A percentile compares a stretch with the other conserved stretches of the same genome.
These are phyloP conservation scores for Cabera pusaria DNA, from an alignment of 2,888 invertebrate species.

Conservation along the genomic window DNA sequence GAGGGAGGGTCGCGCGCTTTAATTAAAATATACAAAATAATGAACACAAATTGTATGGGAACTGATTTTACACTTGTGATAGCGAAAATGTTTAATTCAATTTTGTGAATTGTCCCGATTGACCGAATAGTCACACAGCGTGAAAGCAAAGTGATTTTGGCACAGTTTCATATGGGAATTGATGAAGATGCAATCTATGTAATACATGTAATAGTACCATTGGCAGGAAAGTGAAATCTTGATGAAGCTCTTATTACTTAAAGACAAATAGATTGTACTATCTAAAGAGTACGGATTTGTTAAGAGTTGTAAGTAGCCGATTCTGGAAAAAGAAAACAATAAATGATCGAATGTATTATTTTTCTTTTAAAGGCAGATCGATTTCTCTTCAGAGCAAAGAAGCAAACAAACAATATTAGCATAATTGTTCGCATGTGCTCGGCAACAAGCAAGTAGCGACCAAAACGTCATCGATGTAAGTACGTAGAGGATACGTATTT, in stretches of 20 bases:
- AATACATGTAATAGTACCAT: conserved; percentile 3
- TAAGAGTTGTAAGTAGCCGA: conserved; percentile 2
- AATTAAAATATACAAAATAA: conserved; percentile 75
- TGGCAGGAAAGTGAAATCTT: conserved; percentile 6
- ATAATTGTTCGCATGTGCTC: conserved; percentile 24
- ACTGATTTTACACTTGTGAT: conserved; percentile 53
- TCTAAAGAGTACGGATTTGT: conserved; percentile 4
- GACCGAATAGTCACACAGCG: conserved; percentile 7
- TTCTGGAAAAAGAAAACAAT: background rate
- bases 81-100: conserved; percentile 29
- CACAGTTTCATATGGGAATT: conserved; percentile 10
- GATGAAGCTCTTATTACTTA: background rate
- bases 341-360: conserved; percentile 7
- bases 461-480: conserved; percentile 23
- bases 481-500: conserved; percentile 19
- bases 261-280: conserved; percentile 4
- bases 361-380: background rate
- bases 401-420: conserved; percentile 25
- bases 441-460: conserved; percentile 2
- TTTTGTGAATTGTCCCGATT: conserved; percentile 16
- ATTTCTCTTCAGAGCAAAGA: conserved; percentile 18
- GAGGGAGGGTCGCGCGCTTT: conserved; percentile 58
- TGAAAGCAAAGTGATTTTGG: conserved; percentile 12
- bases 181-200: conserved; percentile 5
- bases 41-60: conserved; percentile 68